These are phyloP conservation scores for Chionomys nivalis DNA, from an alignment of 2,113 vertebrate species.

Conservation along the genomic window DNA sequence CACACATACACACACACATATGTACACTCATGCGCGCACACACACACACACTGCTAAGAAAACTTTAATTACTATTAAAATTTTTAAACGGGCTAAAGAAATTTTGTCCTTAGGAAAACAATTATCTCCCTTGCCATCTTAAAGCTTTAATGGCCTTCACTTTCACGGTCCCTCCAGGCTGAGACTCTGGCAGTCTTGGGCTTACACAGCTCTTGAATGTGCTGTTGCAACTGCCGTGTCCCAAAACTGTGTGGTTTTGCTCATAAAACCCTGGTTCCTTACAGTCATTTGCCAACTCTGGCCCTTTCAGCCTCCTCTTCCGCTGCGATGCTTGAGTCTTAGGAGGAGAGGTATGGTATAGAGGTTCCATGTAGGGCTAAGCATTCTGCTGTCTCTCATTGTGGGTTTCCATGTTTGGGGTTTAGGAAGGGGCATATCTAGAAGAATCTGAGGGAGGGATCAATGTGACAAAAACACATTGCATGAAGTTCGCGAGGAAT, in stretches of 20 bases:
- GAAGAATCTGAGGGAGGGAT: not conserved
- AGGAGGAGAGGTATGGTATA: not conserved
- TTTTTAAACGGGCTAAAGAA: constrained; percentile 18
- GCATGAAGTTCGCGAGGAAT: not conserved
- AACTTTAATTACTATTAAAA: constrained; percentile 12
- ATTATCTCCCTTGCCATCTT: constrained; percentile 1
- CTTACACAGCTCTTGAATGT: not conserved
- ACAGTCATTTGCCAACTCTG: too few species aligned
- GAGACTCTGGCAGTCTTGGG: not conserved
- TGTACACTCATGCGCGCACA: not conserved
- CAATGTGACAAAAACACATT: not conserved
- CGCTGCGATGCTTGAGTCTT: not conserved
- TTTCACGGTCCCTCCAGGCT: not conserved
- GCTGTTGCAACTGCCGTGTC: not conserved
- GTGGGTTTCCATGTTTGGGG: not conserved
- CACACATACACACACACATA: not conserved
- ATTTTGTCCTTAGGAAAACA: constrained; percentile 24
- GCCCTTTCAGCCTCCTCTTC: not conserved
- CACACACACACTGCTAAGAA: not conserved
- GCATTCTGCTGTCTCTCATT: not conserved
- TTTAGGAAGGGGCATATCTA: not conserved
- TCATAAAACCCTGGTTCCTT: not conserved
- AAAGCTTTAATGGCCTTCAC: not conserved
- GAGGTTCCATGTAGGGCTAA: not conserved
- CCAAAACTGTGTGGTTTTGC: not conserved